Evolutionary conservation across 2,888 invertebrate species (phyloP).

Genomic region (Strigamia transsilvanica): DNA sequence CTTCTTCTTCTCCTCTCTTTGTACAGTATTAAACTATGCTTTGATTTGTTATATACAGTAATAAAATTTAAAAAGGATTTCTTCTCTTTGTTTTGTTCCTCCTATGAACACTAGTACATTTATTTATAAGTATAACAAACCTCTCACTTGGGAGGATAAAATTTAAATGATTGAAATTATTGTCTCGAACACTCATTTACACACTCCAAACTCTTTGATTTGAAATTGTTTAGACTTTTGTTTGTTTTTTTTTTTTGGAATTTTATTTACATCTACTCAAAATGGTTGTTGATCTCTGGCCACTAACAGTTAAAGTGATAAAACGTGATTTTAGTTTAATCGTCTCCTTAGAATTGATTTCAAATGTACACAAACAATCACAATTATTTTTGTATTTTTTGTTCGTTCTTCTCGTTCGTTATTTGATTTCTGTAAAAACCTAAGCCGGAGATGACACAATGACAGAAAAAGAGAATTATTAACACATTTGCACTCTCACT

Average conservation of each 20-base stretch:
- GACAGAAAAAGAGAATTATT: slow-evolving; percentile 5
- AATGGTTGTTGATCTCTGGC: slow-evolving; percentile 1
- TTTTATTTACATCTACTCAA: background rate
- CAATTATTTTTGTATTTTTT: background rate
- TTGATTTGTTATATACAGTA: slow-evolving; percentile 29
- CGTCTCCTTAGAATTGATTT: slow-evolving; percentile 14
- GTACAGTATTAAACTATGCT: slow-evolving; percentile 19
- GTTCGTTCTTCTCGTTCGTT: too few relatives aligned
- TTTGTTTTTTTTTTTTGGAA: too few relatives aligned
- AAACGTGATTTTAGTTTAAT: background rate
- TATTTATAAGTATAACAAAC: background rate
- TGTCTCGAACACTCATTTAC: background rate
- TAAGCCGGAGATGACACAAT: slow-evolving; percentile 13
- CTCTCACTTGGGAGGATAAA: background rate
- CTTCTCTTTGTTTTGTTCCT: background rate
- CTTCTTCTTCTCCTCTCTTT: background rate
- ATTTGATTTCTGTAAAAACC: too few relatives aligned
- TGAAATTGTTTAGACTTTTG: too few relatives aligned
- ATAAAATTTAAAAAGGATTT: slow-evolving; percentile 30
- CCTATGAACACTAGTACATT: background rate
- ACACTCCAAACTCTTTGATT: background rate
- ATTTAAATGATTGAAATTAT: background rate
- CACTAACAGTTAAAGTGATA: background rate
- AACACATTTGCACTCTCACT: slow-evolving; percentile 30
- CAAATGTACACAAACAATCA: slow-evolving; percentile 17